phyloP scores from a whole-genome alignment of 1,140 invertebrate genomes.

The Octopus bimaculoides region DNA sequence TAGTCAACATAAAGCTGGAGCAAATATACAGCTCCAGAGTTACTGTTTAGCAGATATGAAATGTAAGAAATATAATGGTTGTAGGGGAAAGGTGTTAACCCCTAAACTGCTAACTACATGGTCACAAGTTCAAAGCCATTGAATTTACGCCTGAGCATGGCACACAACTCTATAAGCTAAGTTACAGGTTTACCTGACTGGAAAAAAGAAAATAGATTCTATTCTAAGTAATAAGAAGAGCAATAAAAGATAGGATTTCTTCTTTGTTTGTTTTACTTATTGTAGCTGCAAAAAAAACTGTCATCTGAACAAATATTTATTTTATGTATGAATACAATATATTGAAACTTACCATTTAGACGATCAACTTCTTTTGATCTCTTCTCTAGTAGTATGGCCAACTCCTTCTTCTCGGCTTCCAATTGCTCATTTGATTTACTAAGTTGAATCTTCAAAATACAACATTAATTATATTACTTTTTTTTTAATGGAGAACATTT shows the following conservation, averaged over 20 bases:
- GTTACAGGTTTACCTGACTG: not conserved
- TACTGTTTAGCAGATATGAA: no score
- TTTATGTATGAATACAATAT: constrained; percentile 16
- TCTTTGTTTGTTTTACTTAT: no score
- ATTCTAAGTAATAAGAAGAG: not conserved
- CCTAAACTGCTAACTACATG: no score
- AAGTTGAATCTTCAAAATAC: constrained; percentile 16
- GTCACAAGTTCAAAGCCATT: no score
- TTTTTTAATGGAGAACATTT: no score
- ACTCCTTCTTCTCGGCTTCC: constrained; percentile 50
- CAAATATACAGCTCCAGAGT: no score
- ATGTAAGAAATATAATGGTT: no score
- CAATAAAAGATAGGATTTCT: not conserved
- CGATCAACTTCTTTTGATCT: constrained; percentile 47
- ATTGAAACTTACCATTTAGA: constrained; percentile 43
- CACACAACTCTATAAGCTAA: not conserved
- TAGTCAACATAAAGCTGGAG: no score
- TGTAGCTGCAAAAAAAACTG: not conserved
- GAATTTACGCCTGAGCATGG: no score
- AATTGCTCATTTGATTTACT: constrained; percentile 38
- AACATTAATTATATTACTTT: no score
- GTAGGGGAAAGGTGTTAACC: no score
- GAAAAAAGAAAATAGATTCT: not conserved
- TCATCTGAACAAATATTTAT: constrained; percentile 17
- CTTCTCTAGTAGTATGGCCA: constrained; percentile 47